Evolutionary conservation across 2,888 invertebrate genomes (phyloP), one percentile per base, ranked within the genome.

Genomic region (Perizoma flavofasciatum): DNA sequence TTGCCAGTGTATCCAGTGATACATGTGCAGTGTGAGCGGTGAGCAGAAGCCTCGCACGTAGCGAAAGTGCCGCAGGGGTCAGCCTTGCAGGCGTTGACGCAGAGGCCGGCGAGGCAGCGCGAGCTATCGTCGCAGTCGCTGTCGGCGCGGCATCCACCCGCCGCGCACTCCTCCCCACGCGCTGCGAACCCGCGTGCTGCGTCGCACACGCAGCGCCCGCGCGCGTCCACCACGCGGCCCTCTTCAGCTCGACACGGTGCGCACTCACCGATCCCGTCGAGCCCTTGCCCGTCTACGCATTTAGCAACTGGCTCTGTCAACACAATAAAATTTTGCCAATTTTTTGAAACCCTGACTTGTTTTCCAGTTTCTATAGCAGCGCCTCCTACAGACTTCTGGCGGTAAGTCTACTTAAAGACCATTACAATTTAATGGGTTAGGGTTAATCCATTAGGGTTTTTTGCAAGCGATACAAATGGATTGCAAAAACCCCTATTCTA

Each of bases 191-290:
- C 97, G 59, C 95, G 94, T 67, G 95, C 95, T 5, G 96, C 85
- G 55, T 96, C 97, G 77, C 97, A 98, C 0, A 96, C 95, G 77
- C 97, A 98, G 47, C 95, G 95, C 0, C 97, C 97, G 44, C 95
- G 93, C 55, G 95, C 94, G 72, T 96, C 96, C 33, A 97, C 92
- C 62, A 95, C 94, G 77, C 95, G 95, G 3, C 97, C 97, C 67
- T 95, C 94, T 63, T 95, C 94, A 34, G 92, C 88, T 9, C 92
- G 91, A 75, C 98, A 97, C 0, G 95, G 95, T 6, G 95, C 93
- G 75, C 97, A 97, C 75, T 96, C 95, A 53, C 97, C 97, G 70
- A 95, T 94, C 44, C 95, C 93, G 78, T 97, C 95, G 6, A 96
- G 92, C 1, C 95, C 97, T 71, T 95, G 95, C 53, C 96, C 96